These are phyloP conservation scores for Hydropotes inermis DNA, from an alignment of 2,113 vertebrate genomes.

Conservation along the genomic window DNA sequence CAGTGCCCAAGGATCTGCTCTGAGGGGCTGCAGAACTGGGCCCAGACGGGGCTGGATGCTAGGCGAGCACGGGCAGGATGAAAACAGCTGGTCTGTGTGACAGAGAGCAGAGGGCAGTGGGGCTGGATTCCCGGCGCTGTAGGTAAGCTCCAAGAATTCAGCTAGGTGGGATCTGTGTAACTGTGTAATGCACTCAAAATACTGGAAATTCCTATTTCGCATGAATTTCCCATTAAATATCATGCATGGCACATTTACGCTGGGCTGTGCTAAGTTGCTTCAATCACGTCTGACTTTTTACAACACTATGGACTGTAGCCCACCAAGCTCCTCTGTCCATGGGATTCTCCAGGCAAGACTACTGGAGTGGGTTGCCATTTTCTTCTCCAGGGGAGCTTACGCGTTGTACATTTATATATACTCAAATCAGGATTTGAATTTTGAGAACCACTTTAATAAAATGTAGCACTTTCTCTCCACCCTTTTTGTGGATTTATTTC, in stretches of 20 bases:
- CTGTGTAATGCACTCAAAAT: neutral
- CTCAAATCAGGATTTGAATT: neutral
- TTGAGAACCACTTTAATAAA: neutral
- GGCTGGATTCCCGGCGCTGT: neutral
- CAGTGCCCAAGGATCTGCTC: fast-evolving
- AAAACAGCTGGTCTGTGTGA: neutral
- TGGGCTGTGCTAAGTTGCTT: neutral
- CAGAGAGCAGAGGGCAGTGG: neutral
- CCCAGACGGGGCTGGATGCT: too few species aligned
- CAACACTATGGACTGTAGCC: neutral
- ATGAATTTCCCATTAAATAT: neutral
- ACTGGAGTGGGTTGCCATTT: neutral
- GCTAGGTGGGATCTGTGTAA: too few species aligned
- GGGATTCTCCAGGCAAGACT: neutral
- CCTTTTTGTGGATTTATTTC: neutral
- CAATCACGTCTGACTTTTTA: neutral
- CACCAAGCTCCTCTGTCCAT: neutral
- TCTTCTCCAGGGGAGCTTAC: neutral
- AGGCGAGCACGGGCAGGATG: neutral
- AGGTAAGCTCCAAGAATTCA: fast-evolving
- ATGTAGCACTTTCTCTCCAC: neutral
- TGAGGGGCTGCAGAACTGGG: neutral
- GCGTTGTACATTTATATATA: too few species aligned
- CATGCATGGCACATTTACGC: neutral
- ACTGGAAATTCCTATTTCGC: neutral